Conservation (phyloP, 92 coral and sea anemone species). For the Epizoanthus illoricatus region DNA sequence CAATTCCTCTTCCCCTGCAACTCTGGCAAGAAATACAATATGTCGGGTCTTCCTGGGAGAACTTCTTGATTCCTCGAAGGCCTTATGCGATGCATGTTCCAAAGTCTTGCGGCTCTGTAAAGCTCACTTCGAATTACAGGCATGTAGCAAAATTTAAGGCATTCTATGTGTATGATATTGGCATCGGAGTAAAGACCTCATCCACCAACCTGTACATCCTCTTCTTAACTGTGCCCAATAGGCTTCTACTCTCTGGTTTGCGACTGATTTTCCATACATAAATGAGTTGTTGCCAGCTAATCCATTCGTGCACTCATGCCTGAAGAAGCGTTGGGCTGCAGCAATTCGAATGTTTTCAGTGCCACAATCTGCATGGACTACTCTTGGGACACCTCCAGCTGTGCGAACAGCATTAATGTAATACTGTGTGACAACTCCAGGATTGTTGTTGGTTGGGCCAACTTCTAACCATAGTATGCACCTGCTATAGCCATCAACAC, state of each 20-base stretch:
- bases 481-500: constrained; percentile 10
- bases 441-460: constrained; percentile 22
- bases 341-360: constrained; percentile 31
- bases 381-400: constrained; percentile 30
- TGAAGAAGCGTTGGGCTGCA: constrained; percentile 29
- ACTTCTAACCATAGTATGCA: constrained; percentile 26
- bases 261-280: constrained; percentile 34
- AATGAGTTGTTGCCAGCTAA: constrained; percentile 19
- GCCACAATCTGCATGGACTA: constrained; percentile 34
- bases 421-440: constrained; percentile 31
- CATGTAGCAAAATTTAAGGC: constrained; percentile 42
- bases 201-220: constrained; percentile 34
- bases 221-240: constrained; percentile 28
- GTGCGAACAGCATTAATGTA: constrained; percentile 25
- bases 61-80: constrained; percentile 28
- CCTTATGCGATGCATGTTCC: constrained; percentile 32
- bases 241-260: constrained; percentile 29
- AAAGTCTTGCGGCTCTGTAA: background rate
- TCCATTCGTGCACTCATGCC: constrained; percentile 15
- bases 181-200: constrained; percentile 24
- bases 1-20: constrained; percentile 24
- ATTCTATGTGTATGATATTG: constrained; percentile 35
- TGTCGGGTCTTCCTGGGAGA: constrained; percentile 36
- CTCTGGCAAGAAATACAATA: constrained; percentile 36
- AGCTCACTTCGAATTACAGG: constrained; percentile 32